Conservation (phyloP, 2,113 vertebrate genomes). For the Heloderma charlesbogerti region DNA sequence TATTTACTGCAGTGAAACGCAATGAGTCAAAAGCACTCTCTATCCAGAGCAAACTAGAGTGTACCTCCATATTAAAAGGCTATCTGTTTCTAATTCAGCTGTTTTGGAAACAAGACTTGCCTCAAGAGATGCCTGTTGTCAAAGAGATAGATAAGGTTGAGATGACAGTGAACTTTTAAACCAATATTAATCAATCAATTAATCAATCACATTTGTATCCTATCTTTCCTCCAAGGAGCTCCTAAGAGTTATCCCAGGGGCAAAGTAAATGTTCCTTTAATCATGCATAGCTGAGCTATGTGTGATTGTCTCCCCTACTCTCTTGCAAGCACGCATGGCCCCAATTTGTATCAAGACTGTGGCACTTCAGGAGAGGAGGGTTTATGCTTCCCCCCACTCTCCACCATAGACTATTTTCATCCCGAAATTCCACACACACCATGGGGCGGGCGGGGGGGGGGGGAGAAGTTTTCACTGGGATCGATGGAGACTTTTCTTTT, state of each 20-base stretch:
- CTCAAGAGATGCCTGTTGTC: neutral
- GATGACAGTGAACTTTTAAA: neutral
- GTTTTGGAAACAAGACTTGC: neutral
- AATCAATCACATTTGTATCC: neutral
- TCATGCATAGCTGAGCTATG: too few relatives aligned
- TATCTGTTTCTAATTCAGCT: neutral
- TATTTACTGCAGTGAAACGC: neutral
- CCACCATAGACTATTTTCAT: too few relatives aligned
- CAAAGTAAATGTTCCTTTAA: too few relatives aligned
- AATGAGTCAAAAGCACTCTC: neutral
- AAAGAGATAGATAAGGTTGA: conserved; percentile 5
- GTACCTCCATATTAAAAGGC: neutral
- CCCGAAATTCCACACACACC: too few relatives aligned
- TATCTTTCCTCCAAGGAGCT: neutral
- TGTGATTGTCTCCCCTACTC: too few relatives aligned
- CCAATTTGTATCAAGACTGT: too few relatives aligned
- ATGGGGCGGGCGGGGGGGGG: too few relatives aligned
- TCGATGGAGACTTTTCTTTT: too few relatives aligned
- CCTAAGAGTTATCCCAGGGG: neutral
- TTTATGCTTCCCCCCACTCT: too few relatives aligned
- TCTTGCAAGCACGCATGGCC: too few relatives aligned
- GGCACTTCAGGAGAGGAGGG: too few relatives aligned
- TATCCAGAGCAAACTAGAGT: neutral
- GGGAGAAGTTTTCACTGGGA: too few relatives aligned
- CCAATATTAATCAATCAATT: neutral